A percentile compares a stretch with the other conserved stretches of the same genome.
Conservation (phyloP, 2,113 vertebrate species). For the Crocuta crocuta region DNA sequence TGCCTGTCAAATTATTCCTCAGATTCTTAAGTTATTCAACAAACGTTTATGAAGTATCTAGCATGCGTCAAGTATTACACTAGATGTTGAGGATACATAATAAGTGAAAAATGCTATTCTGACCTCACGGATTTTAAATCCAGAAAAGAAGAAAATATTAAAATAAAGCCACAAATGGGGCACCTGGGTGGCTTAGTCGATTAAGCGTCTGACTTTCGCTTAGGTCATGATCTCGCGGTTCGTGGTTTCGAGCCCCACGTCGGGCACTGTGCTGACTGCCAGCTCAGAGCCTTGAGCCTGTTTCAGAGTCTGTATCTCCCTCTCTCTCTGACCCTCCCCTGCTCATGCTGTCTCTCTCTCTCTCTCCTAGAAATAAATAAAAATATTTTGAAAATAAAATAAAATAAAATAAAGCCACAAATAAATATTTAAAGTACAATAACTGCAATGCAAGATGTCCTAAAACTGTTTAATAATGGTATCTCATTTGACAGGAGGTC, state of each 20-base stretch:
- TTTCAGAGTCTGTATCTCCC: no score
- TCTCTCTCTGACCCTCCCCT: no score
- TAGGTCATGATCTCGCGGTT: no score
- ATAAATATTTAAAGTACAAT: constrained; percentile 24
- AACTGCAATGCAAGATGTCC: neutral
- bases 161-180: neutral
- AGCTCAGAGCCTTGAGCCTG: no score
- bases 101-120: neutral
- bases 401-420: neutral
- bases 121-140: neutral
- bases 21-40: constrained; percentile 18
- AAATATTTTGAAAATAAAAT: no score
- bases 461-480: neutral
- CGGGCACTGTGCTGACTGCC: no score
- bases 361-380: no score
- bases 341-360: no score
- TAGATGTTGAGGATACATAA: neutral
- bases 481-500: neutral
- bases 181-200: no score
- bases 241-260: no score
- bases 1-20: neutral
- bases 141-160: constrained; percentile 2
- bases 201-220: no score
- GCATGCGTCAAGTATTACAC: neutral
- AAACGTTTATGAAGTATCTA: neutral